Percentiles rank a stretch among this genome's conserved stretches.
Evolutionary conservation across 2,888 invertebrate genomes (phyloP).

Genomic region (Limnephilus lunatus): DNA sequence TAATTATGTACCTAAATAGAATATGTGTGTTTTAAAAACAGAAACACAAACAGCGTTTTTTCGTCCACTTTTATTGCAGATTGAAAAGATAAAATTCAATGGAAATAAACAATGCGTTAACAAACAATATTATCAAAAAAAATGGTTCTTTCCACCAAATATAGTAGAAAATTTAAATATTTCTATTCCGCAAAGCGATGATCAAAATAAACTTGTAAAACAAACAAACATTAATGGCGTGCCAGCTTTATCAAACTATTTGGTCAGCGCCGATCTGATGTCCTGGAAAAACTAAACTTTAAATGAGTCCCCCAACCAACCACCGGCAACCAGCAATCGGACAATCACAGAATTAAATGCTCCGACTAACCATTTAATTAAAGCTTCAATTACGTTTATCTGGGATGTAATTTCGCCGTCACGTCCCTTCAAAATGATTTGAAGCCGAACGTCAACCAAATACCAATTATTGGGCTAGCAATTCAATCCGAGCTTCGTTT

Average conservation of each 20-base stretch:
- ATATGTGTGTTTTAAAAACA: no score
- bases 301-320: background rate
- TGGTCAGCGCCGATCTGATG: background rate
- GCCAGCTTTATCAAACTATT: background rate
- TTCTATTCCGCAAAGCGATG: background rate
- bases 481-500: constrained; percentile 62
- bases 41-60: no score
- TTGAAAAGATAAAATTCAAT: no score
- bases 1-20: no score
- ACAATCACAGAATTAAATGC: background rate
- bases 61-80: no score
- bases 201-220: background rate
- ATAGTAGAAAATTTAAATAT: background rate
- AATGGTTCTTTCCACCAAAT: no score
- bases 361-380: constrained; percentile 11
- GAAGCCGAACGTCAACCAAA: constrained; percentile 47
- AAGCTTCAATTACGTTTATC: constrained; percentile 24
- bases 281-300: background rate
- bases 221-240: background rate
- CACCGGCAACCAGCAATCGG: background rate
- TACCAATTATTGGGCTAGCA: constrained; percentile 56
- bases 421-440: constrained; percentile 24
- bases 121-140: no score
- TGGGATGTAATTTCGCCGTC: constrained; percentile 45
- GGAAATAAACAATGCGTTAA: no score